These are phyloP conservation scores for Ypsolopha scabrella DNA, from an alignment of 2,888 invertebrate species.

Conservation along the genomic window DNA sequence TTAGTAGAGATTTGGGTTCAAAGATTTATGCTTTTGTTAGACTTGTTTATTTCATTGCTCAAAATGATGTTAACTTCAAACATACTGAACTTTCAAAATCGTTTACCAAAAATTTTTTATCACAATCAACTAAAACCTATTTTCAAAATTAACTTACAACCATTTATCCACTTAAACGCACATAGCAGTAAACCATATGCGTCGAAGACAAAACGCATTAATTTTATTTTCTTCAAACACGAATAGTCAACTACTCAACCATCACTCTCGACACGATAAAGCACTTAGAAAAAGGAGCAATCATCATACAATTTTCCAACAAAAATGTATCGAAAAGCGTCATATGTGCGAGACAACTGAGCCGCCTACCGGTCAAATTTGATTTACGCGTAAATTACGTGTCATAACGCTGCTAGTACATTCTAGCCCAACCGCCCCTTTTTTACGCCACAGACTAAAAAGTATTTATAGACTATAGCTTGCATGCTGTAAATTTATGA, in stretches of 20 bases:
- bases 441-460: slow-evolving; percentile 23
- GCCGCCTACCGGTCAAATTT: slow-evolving; percentile 67
- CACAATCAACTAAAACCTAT: too few relatives aligned
- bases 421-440: slow-evolving; percentile 23
- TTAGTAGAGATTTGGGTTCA: too few relatives aligned
- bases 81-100: too few relatives aligned
- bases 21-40: too few relatives aligned
- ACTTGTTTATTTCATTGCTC: too few relatives aligned
- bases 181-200: slow-evolving; percentile 1
- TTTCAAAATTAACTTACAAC: too few relatives aligned
- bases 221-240: slow-evolving; percentile 47
- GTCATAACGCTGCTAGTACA: slow-evolving; percentile 52
- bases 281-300: slow-evolving; percentile 48
- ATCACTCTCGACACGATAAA: slow-evolving; percentile 48
- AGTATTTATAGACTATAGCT: background rate
- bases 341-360: slow-evolving; percentile 62
- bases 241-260: slow-evolving; percentile 27
- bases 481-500: background rate
- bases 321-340: slow-evolving; percentile 42
- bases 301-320: too few relatives aligned
- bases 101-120: too few relatives aligned
- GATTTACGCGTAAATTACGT: slow-evolving; percentile 69
- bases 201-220: slow-evolving; percentile 6
- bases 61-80: too few relatives aligned
- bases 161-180: too few relatives aligned